phyloP scores from a whole-genome alignment of 1,140 invertebrate species.

The Drosophila gunungcola region DNA sequence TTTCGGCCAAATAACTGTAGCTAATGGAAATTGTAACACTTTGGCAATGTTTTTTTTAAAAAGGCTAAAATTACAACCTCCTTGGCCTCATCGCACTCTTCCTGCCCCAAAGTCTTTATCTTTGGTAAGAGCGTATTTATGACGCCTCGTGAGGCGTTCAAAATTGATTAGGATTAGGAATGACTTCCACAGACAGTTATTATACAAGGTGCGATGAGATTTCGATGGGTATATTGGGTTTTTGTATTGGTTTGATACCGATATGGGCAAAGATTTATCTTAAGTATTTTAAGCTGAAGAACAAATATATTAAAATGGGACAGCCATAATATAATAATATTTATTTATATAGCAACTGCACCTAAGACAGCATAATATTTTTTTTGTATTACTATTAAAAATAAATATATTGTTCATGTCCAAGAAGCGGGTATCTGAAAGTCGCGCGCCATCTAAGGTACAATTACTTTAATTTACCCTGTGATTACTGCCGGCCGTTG shows the following conservation, averaged over 20 bases:
- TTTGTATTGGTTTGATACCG: neutral
- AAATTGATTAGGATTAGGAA: slow-evolving; percentile 79
- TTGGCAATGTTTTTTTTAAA: slow-evolving; percentile 70
- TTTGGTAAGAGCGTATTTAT: slow-evolving; percentile 64
- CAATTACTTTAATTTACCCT: slow-evolving; percentile 19
- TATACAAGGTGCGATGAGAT: neutral
- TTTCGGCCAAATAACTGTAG: slow-evolving; percentile 75
- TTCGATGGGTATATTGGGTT: slow-evolving; percentile 3
- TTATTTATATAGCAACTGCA: too few species aligned
- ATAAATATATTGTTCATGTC: neutral
- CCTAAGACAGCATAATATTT: too few species aligned
- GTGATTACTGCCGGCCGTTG: slow-evolving; percentile 23
- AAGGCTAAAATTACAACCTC: slow-evolving; percentile 51
- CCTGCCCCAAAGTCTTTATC: slow-evolving; percentile 37
- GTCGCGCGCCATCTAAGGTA: slow-evolving; percentile 4
- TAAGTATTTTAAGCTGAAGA: too few species aligned
- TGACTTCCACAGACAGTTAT: slow-evolving; percentile 42
- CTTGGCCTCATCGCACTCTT: slow-evolving; percentile 4
- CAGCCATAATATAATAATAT: too few species aligned
- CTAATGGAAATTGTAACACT: slow-evolving; percentile 83
- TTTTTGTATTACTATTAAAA: neutral
- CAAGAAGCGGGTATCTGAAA: slow-evolving; percentile 15
- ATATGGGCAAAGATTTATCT: neutral
- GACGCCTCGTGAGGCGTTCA: slow-evolving; percentile 77
- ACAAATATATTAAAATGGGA: too few species aligned